Evolutionary conservation across 2,797 vertebrate genomes (phyloP).

Genomic region (Phoebastria nigripes): DNA sequence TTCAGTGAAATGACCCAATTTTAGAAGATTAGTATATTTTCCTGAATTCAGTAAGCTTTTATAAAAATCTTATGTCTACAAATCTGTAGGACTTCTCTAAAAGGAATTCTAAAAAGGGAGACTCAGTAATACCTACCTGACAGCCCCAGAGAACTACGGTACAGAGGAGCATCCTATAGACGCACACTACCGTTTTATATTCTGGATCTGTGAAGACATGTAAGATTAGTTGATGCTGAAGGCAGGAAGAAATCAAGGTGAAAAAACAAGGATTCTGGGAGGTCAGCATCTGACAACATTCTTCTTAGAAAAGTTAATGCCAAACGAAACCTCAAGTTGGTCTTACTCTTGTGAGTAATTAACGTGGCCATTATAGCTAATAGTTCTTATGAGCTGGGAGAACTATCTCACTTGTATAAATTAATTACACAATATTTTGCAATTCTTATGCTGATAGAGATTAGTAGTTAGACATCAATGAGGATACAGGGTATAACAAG

Average conservation of each 20-base stretch:
- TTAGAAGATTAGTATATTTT: conserved; percentile 50
- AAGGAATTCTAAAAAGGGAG: background rate
- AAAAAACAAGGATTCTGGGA: background rate
- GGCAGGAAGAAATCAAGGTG: background rate
- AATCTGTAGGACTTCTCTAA: conserved; percentile 2
- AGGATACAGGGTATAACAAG: background rate
- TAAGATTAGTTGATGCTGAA: background rate
- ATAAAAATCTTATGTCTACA: background rate
- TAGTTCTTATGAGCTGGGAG: background rate
- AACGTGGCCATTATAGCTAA: background rate
- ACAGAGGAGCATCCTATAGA: background rate
- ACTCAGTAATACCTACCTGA: background rate
- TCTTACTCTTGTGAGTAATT: background rate
- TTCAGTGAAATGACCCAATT: conserved; percentile 48
- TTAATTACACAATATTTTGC: background rate
- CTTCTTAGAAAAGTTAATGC: background rate
- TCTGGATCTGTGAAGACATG: background rate
- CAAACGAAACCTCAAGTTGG: background rate
- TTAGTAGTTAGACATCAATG: background rate
- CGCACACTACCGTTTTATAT: background rate
- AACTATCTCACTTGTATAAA: background rate
- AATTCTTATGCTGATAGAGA: background rate
- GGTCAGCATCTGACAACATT: background rate
- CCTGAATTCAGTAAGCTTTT: conserved; percentile 23
- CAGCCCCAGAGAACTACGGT: background rate